phyloP scores from a whole-genome alignment of 2,888 invertebrate genomes.

The Drosophila phalerata region DNA sequence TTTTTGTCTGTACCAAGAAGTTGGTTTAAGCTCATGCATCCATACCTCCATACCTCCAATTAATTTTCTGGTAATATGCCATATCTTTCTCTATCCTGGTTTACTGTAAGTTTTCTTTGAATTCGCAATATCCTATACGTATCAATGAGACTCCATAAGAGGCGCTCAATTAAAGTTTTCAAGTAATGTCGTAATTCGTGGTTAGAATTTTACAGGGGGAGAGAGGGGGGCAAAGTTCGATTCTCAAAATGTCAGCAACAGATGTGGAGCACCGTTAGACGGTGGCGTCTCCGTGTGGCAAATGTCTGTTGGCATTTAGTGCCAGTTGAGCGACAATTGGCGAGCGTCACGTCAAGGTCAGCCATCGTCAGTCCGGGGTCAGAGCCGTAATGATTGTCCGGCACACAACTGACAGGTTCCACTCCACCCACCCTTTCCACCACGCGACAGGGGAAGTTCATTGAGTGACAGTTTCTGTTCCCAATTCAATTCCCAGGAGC shows the following conservation, averaged over 20 bases:
- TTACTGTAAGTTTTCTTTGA: too few species aligned
- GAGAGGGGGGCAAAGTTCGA: too few species aligned
- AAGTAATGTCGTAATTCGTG: background rate
- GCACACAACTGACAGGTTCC: slow-evolving; percentile 2
- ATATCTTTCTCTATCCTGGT: too few species aligned
- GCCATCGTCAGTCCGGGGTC: slow-evolving; percentile 14
- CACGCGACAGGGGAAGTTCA: background rate
- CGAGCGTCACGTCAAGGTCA: slow-evolving; percentile 71
- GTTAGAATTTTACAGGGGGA: background rate
- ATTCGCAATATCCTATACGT: too few species aligned
- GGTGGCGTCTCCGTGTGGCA: slow-evolving; percentile 7
- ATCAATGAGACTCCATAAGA: background rate
- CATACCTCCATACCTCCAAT: too few species aligned
- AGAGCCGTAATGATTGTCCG: slow-evolving; percentile 38
- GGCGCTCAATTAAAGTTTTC: slow-evolving; percentile 13
- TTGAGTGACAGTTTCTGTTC: slow-evolving; percentile 38
- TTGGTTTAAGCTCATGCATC: too few species aligned
- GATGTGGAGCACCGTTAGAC: background rate
- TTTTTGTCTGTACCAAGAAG: too few species aligned
- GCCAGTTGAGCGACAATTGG: slow-evolving; percentile 62
- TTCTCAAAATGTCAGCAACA: slow-evolving; percentile 22
- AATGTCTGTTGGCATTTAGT: slow-evolving; percentile 70
- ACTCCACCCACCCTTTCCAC: background rate
- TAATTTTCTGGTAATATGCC: too few species aligned
- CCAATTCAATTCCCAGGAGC: slow-evolving; percentile 11